These are phyloP conservation scores for Lithophane socia DNA, from an alignment of 2,888 invertebrate genomes.

Conservation along the genomic window DNA sequence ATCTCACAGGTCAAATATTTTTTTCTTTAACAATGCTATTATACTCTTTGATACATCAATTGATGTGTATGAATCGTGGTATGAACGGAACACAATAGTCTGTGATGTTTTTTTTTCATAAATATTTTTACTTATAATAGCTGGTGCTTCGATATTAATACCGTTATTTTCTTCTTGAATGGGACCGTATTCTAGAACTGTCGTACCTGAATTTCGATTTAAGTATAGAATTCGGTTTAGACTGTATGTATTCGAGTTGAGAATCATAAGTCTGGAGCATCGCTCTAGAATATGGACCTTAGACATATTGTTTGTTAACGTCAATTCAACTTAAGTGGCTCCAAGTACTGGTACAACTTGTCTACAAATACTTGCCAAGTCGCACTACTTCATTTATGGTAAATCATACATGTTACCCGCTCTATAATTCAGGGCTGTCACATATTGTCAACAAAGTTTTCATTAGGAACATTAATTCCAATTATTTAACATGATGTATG, in stretches of 20 bases:
- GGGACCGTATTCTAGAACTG: background rate
- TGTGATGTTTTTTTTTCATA: slow-evolving; percentile 8
- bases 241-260: background rate
- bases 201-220: background rate
- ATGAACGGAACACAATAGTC: slow-evolving; percentile 37
- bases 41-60: slow-evolving; percentile 41
- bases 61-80: background rate
- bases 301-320: slow-evolving; percentile 19
- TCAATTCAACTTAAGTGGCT: slow-evolving; percentile 13
- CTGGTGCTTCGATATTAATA: background rate
- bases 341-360: slow-evolving; percentile 32
- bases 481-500: background rate
- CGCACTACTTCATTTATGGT: slow-evolving; percentile 41
- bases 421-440: slow-evolving; percentile 43
- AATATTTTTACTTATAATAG: slow-evolving; percentile 39
- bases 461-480: background rate
- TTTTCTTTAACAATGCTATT: slow-evolving; percentile 46
- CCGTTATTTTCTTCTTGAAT: background rate
- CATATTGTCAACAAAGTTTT: background rate
- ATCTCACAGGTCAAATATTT: slow-evolving; percentile 24
- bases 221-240: background rate
- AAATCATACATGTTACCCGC: slow-evolving; percentile 33
- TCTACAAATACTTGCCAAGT: slow-evolving; percentile 34
- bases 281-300: slow-evolving; percentile 1
- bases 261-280: background rate